Percentiles rank a stretch among this genome's conserved stretches.
These are phyloP conservation scores for Coremacera marginata DNA, from an alignment of 2,888 invertebrate species.

Conservation along the genomic window DNA sequence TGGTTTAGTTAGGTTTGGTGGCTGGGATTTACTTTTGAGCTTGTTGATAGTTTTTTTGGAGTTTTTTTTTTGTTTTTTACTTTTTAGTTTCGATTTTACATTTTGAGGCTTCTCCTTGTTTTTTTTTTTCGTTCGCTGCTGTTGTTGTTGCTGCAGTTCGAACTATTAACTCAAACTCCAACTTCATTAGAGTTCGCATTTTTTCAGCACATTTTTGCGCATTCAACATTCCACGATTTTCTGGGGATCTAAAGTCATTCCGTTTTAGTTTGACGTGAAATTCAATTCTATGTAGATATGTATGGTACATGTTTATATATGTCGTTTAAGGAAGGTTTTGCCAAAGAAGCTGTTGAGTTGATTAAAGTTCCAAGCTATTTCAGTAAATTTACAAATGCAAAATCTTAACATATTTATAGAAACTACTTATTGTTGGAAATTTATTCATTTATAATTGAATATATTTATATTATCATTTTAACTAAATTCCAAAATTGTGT, in stretches of 20 bases:
- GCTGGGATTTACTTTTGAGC: background rate
- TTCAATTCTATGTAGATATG: slow-evolving; percentile 1
- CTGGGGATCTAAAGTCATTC: slow-evolving; percentile 6
- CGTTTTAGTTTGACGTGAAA: background rate
- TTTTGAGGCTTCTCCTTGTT: slow-evolving; percentile 56
- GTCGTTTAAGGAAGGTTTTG: background rate
- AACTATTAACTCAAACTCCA: slow-evolving; percentile 59
- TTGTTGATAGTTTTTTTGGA: slow-evolving; percentile 20
- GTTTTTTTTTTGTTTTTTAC: background rate
- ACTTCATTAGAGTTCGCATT: slow-evolving; percentile 48
- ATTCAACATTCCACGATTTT: slow-evolving; percentile 50
- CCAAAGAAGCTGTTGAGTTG: slow-evolving; percentile 14
- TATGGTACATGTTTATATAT: background rate
- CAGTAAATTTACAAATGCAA: no score
- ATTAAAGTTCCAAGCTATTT: slow-evolving; percentile 3
- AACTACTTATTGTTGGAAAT: no score
- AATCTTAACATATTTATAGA: no score
- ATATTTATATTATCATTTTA: no score
- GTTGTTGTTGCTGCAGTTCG: slow-evolving; percentile 44
- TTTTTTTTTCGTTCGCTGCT: slow-evolving; percentile 34
- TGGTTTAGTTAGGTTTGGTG: slow-evolving; percentile 34
- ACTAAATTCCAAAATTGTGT: no score
- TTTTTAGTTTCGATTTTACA: slow-evolving; percentile 40
- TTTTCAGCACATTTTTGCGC: slow-evolving; percentile 40
- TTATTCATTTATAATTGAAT: no score